A percentile compares a stretch with the other conserved stretches of the same genome.
Evolutionary conservation across 2,888 invertebrate species (phyloP).

Genomic region (Stomorhina lunata): DNA sequence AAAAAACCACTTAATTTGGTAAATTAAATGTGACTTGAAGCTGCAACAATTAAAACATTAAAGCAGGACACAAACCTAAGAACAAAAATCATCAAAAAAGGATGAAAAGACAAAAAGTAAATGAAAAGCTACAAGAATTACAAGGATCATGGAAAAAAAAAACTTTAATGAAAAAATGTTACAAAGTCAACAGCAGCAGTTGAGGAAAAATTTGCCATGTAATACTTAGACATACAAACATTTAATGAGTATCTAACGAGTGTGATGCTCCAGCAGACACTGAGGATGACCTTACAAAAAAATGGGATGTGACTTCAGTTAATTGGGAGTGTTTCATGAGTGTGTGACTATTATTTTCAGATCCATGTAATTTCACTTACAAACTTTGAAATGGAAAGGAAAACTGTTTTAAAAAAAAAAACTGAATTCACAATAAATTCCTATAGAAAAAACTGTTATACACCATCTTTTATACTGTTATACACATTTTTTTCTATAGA

Average conservation of each 20-base stretch:
- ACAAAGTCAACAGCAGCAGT: constrained; percentile 40
- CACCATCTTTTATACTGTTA: too few species aligned
- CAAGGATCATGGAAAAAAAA: constrained; percentile 21
- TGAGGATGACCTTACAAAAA: constrained; percentile 9
- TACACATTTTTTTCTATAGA: too few species aligned
- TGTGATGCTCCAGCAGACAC: not conserved
- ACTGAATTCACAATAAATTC: too few species aligned
- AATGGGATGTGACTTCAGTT: constrained; percentile 33
- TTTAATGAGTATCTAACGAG: constrained; percentile 40
- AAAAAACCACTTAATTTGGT: constrained; percentile 64
- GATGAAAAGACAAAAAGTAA: constrained; percentile 1
- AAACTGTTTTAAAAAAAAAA: too few species aligned
- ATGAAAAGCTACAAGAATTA: constrained; percentile 14
- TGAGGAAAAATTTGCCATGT: not conserved
- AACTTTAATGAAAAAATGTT: constrained; percentile 20
- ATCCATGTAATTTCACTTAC: too few species aligned
- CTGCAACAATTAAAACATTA: constrained; percentile 63
- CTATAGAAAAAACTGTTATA: too few species aligned
- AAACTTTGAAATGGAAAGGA: too few species aligned
- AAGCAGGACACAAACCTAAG: constrained; percentile 27
- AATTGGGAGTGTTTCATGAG: not conserved
- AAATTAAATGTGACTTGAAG: constrained; percentile 63
- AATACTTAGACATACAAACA: constrained; percentile 12
- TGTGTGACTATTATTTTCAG: not conserved
- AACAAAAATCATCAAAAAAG: constrained; percentile 8